Evolutionary conservation across 2,888 invertebrate species (phyloP).

Genomic region (Eupeodes luniger): DNA sequence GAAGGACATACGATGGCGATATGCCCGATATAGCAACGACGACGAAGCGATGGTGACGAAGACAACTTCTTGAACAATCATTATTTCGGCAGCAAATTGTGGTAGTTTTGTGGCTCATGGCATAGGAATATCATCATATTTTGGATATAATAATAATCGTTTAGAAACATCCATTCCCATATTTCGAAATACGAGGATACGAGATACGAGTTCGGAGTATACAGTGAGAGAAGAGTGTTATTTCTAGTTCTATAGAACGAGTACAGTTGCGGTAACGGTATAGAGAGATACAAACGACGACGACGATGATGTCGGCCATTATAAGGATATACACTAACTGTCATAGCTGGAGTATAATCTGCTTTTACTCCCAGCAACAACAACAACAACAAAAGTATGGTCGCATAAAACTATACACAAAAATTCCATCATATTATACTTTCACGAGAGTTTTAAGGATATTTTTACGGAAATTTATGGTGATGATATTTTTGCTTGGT

Average conservation of each 20-base stretch:
- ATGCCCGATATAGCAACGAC: not conserved
- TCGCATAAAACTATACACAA: not conserved
- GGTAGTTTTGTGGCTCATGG: slow-evolving; percentile 66
- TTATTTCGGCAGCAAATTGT: slow-evolving; percentile 65
- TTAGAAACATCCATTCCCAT: slow-evolving; percentile 9
- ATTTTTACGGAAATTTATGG: slow-evolving; percentile 71
- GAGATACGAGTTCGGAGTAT: not conserved
- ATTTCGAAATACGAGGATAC: too few species aligned
- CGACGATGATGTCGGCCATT: slow-evolving; percentile 20
- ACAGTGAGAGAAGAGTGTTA: slow-evolving; percentile 42
- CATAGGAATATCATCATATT: slow-evolving; percentile 62
- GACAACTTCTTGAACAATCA: slow-evolving; percentile 62
- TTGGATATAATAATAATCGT: slow-evolving; percentile 60
- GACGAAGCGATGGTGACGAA: not conserved
- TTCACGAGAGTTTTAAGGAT: slow-evolving; percentile 57
- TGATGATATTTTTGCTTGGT: slow-evolving; percentile 74
- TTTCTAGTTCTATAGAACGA: slow-evolving; percentile 16
- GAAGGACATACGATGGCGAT: not conserved
- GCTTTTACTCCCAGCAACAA: not conserved
- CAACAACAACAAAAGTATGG: not conserved
- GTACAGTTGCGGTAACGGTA: slow-evolving; percentile 53
- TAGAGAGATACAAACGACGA: slow-evolving; percentile 12
- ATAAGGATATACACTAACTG: slow-evolving; percentile 37
- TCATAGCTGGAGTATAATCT: not conserved
- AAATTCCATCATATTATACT: slow-evolving; percentile 11